Percentiles rank a stretch among this genome's conserved stretches.
These are phyloP conservation scores for Hucho hucho DNA, from an alignment of 2,113 vertebrate genomes.

Conservation along the genomic window DNA sequence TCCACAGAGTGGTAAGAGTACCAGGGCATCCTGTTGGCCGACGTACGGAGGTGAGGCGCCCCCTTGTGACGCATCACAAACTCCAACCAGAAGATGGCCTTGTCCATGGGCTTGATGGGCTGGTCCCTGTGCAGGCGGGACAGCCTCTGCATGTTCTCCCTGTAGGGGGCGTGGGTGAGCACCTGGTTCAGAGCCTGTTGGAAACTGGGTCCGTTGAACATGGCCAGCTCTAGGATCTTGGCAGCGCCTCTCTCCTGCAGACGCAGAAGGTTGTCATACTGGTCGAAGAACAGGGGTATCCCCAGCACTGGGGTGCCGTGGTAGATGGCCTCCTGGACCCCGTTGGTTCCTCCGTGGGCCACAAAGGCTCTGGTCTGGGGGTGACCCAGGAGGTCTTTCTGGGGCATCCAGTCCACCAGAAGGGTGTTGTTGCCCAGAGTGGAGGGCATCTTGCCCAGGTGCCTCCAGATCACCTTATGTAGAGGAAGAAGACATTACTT, in stretches of 20 bases:
- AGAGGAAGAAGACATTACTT: too few relatives aligned
- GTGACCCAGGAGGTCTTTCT: conserved; percentile 10
- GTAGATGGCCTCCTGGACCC: conserved; percentile 11
- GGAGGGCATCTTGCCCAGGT: not conserved
- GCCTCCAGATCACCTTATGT: conserved; percentile 4
- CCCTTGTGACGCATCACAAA: conserved; percentile 8
- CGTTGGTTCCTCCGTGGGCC: conserved; percentile 8
- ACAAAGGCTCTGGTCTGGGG: conserved; percentile 10
- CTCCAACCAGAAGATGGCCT: conserved; percentile 7
- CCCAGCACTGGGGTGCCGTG: conserved; percentile 1
- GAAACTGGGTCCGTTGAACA: not conserved
- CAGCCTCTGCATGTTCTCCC: conserved; percentile 1
- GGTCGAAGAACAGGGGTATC: conserved; percentile 9
- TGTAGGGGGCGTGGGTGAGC: not conserved
- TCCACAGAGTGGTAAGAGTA: conserved; percentile 5
- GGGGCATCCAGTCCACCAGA: conserved; percentile 6
- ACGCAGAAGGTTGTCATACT: conserved; percentile 5
- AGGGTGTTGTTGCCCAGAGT: conserved; percentile 9
- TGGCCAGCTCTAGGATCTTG: not conserved
- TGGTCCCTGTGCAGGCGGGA: conserved; percentile 7
- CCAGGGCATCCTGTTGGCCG: conserved; percentile 8
- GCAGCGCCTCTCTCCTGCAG: not conserved
- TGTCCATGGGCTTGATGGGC: conserved; percentile 3
- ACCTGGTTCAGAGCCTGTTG: not conserved
- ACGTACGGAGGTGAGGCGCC: not conserved